Percentiles rank a stretch among this genome's conserved stretches.
Conservation (phyloP, 2,113 vertebrate species). For the Datnioides undecimradiatus region DNA sequence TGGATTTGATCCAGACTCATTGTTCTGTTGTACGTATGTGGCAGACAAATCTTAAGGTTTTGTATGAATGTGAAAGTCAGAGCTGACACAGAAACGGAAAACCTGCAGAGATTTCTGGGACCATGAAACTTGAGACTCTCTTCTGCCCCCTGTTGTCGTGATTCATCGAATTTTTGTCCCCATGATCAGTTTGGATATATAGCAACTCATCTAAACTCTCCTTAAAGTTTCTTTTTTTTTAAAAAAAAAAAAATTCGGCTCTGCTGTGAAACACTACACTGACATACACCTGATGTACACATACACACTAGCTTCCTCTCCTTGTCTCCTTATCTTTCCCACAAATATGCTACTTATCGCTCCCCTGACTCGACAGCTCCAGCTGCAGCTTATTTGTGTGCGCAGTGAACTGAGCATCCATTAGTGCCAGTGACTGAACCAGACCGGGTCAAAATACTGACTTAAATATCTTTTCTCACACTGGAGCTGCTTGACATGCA, state of each 20-base stretch:
- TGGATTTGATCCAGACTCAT: too few species aligned
- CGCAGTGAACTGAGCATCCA: constrained; percentile 57
- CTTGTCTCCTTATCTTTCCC: neutral
- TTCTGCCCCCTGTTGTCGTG: constrained; percentile 2
- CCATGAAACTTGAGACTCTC: neutral
- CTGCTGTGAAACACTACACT: neutral
- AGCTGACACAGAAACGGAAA: neutral
- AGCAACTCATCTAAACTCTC: too few species aligned
- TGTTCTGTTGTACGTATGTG: constrained; percentile 9
- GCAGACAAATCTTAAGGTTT: neutral
- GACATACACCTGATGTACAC: neutral
- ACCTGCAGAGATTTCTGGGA: too few species aligned
- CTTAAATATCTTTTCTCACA: neutral
- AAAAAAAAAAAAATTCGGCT: neutral
- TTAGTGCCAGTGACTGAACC: constrained; percentile 57
- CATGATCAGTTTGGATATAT: neutral
- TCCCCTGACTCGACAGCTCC: constrained; percentile 24
- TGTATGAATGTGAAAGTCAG: neutral
- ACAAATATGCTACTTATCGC: constrained; percentile 12
- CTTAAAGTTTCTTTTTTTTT: too few species aligned
- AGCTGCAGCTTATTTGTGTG: constrained; percentile 64
- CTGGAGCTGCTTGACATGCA: neutral
- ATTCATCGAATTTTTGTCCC: neutral
- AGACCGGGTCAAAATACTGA: constrained; percentile 25
- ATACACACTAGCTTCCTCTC: neutral